Evolutionary conservation across 2,888 invertebrate species (phyloP).

Genomic region (Parelbella ahira): DNA sequence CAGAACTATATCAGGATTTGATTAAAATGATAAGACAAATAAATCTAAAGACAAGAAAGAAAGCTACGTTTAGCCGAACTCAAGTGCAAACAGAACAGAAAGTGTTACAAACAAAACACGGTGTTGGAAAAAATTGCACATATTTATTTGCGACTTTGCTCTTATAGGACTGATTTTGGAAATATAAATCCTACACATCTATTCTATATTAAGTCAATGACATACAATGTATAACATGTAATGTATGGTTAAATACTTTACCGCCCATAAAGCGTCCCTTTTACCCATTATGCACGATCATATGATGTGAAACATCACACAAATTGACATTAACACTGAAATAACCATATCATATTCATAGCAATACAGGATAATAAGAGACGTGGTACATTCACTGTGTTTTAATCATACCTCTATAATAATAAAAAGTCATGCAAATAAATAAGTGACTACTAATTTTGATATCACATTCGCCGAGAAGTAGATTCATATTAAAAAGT

Average conservation of each 20-base stretch:
- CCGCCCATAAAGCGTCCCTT: slow-evolving; percentile 47
- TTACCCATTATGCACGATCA: slow-evolving; percentile 48
- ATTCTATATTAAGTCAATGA: not conserved
- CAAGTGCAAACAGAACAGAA: slow-evolving; percentile 17
- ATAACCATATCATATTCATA: slow-evolving; percentile 7
- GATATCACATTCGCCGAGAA: slow-evolving; percentile 8
- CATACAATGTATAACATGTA: slow-evolving; percentile 12
- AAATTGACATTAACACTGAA: slow-evolving; percentile 37
- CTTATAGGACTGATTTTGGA: slow-evolving; percentile 14
- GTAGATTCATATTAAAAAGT: slow-evolving; percentile 15
- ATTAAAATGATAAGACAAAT: no score
- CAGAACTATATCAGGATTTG: no score
- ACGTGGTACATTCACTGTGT: no score
- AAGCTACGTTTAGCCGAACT: no score
- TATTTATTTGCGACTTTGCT: slow-evolving; percentile 26
- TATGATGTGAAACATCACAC: slow-evolving; percentile 46
- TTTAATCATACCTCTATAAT: no score
- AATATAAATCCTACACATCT: slow-evolving; percentile 17
- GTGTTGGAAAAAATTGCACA: no score
- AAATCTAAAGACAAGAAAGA: slow-evolving; percentile 22
- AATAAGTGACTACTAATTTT: slow-evolving; percentile 25
- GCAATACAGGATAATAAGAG: slow-evolving; percentile 3
- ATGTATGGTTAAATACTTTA: slow-evolving; percentile 25
- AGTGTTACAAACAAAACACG: no score
- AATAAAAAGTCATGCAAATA: slow-evolving; percentile 32